Conservation (phyloP, 2,113 vertebrate species). For the Daphoenositta chrysoptera region DNA sequence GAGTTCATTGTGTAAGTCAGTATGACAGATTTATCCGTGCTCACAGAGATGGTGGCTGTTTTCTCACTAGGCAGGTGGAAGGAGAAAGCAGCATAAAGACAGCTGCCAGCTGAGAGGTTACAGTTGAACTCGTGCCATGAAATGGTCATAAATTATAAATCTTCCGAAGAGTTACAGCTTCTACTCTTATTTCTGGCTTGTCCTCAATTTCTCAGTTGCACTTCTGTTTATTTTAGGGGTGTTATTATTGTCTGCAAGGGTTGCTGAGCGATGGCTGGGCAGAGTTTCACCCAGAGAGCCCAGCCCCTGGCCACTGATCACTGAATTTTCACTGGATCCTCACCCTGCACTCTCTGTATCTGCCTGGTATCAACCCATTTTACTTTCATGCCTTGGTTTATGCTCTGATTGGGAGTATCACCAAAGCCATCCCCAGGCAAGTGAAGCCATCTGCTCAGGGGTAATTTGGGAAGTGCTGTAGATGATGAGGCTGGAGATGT, state of each 20-base stretch:
- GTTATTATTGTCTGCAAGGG: constrained; percentile 5
- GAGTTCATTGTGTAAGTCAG: constrained; percentile 71
- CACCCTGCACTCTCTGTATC: neutral
- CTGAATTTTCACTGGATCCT: neutral
- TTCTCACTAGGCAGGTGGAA: constrained; percentile 75
- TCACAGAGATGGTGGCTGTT: constrained; percentile 70
- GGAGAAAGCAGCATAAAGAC: constrained; percentile 65
- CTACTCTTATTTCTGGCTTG: constrained; percentile 63
- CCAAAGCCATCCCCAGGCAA: neutral
- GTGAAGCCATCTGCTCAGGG: neutral
- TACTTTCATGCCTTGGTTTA: neutral
- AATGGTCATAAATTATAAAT: constrained; percentile 80
- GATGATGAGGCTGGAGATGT: neutral
- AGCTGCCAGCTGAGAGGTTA: constrained; percentile 76
- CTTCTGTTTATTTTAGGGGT: constrained; percentile 72
- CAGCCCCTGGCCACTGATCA: neutral
- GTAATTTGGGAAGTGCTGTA: neutral
- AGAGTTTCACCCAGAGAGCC: neutral
- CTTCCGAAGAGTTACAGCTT: constrained; percentile 57
- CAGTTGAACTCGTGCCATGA: constrained; percentile 74
- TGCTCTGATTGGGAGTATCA: neutral
- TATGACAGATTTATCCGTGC: constrained; percentile 78
- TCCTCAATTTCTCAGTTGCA: constrained; percentile 49
- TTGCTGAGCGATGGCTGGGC: neutral
- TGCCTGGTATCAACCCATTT: neutral